Conservation (phyloP, 2,797 vertebrate species). For the Poecile montanus region DNA sequence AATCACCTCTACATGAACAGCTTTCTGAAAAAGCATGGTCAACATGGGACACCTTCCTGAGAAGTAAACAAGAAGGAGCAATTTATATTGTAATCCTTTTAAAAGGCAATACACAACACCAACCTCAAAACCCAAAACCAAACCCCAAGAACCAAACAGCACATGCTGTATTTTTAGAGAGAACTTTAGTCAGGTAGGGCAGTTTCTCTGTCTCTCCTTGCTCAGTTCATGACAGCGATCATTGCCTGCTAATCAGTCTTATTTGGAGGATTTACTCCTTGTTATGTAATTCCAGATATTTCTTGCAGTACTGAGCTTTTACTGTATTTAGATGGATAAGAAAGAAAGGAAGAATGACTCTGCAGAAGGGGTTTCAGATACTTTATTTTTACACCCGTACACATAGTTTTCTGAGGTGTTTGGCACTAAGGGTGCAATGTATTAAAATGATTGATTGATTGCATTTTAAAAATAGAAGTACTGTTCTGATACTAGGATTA, state of each 20-base stretch:
- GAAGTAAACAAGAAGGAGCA: not conserved
- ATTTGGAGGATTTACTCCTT: not conserved
- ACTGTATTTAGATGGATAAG: not conserved
- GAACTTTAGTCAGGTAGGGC: not conserved
- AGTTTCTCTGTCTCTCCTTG: not conserved
- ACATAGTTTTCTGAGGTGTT: slow-evolving; percentile 3
- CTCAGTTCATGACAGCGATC: not conserved
- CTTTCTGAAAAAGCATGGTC: not conserved
- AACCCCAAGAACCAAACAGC: not conserved
- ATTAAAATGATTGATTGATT: slow-evolving; percentile 62
- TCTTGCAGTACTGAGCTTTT: not conserved
- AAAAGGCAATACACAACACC: not conserved
- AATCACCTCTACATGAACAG: not conserved
- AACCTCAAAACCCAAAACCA: not conserved
- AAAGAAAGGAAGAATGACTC: not conserved
- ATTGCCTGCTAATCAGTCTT: not conserved
- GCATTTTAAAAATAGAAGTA: slow-evolving; percentile 59
- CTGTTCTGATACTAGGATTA: slow-evolving; percentile 50
- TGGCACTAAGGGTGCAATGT: slow-evolving; percentile 9
- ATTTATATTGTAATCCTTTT: not conserved
- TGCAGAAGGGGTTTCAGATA: slow-evolving; percentile 8
- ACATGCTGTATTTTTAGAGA: not conserved
- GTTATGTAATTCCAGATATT: not conserved
- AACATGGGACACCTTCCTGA: not conserved
- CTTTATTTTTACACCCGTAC: not conserved